Base-by-base conservation (phyloP, 2,888 invertebrate genomes). In the Penaeus monodon region DNA sequence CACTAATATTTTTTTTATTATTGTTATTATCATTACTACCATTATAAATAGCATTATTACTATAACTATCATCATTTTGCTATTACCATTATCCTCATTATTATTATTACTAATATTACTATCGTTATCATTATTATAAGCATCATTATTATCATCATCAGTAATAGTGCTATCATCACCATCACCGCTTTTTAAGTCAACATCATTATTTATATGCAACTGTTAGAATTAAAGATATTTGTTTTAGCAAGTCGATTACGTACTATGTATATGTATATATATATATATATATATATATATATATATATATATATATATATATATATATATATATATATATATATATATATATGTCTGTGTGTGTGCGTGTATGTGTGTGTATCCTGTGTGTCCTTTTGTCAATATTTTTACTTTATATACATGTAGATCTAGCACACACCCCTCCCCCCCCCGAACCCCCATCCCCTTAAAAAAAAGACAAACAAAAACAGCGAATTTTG, bases 231-330 rank as follows among this genome's bases (percentile, higher is more conserved):
- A n/a, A n/a, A n/a, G n/a, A n/a, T n/a, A n/a, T n/a, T 33, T 76
- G 14, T 7, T 10, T 76, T 10, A 29, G 14, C 38, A 76, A 33
- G 24, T 24, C 7, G 38, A n/a, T n/a, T n/a, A n/a, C 10, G 10
- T 76, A 20, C 6, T 49, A 14, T 49, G 7, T 49, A 12, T 49
- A 14, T 49, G 2, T 49, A 14, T 49, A 14, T 49, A 14, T 7
- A 14, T 49, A 33, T 77, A 77, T 44, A 33, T 77, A 33, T 77
- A 33, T 77, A 33, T 77, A 33, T 77, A 33, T 77, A 33, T 77
- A 33, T 77, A 33, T 29, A 77, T 77, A 33, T 77, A 33, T 77
- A 33, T 77, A 33, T 77, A 33, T 20, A 38, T 44, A 33, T 77
- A 20, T 29, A 33, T 77, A 33, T 77, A 33, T 77, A 12, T 49